phyloP scores from a whole-genome alignment of 2,113 vertebrate species.

The Diphyllodes magnificus region DNA sequence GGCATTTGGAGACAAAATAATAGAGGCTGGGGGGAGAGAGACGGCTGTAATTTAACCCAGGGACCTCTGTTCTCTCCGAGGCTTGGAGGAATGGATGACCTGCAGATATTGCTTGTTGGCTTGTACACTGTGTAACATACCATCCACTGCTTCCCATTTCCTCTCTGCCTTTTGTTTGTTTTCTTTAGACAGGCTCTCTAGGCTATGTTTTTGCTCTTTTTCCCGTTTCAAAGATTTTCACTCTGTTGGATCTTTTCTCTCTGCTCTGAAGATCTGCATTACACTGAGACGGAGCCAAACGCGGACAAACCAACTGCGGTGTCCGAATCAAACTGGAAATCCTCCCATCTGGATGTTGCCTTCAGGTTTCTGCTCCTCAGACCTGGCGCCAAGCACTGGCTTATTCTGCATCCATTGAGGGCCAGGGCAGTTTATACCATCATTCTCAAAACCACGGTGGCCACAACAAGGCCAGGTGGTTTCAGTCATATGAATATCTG shows the following conservation, averaged over 20 bases:
- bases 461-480: not conserved
- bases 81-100: not conserved
- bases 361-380: not conserved
- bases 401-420: not conserved
- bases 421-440: not conserved
- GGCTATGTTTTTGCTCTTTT: conserved; percentile 12
- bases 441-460: not conserved
- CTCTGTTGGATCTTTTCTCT: not conserved
- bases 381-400: not conserved
- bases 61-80: not conserved
- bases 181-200: not conserved
- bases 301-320: accelerated
- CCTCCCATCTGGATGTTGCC: not conserved
- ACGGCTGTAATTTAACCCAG: not conserved
- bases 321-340: not conserved
- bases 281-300: not conserved
- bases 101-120: conserved; percentile 9
- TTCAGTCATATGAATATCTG: not conserved
- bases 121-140: not conserved
- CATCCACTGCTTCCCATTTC: conserved; percentile 11
- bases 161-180: conserved; percentile 25
- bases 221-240: not conserved
- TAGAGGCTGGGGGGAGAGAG: not conserved
- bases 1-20: conserved; percentile 26
- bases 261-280: not conserved